Conservation (phyloP, 2,888 invertebrate genomes). For the Colletes collaris region DNA sequence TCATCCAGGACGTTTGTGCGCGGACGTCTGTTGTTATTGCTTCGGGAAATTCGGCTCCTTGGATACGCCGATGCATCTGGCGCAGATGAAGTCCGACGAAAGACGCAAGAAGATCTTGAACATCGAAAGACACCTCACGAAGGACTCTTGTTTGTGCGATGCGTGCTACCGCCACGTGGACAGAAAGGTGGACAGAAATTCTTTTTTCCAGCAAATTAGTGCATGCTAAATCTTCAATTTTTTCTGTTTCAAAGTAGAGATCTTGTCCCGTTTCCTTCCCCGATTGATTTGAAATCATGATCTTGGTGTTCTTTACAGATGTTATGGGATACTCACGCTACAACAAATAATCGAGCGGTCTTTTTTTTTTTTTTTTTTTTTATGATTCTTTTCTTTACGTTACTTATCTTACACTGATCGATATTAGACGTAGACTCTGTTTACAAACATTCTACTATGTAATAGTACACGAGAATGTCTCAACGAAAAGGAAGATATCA, state of each 20-base stretch:
- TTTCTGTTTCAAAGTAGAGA: too few species aligned
- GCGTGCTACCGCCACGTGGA: conserved; percentile 94
- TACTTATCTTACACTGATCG: too few species aligned
- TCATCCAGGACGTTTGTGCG: conserved; percentile 91
- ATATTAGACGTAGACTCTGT: too few species aligned
- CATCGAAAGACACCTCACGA: conserved; percentile 91
- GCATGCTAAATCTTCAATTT: too few species aligned
- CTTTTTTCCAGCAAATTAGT: neutral
- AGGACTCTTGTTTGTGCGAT: conserved; percentile 94
- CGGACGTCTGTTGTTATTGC: conserved; percentile 94
- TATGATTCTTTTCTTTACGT: neutral
- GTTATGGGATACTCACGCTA: too few species aligned
- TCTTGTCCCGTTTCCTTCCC: neutral
- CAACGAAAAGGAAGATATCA: too few species aligned
- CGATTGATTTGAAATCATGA: neutral
- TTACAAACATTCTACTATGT: too few species aligned
- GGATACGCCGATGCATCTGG: conserved; percentile 94
- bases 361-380: neutral
- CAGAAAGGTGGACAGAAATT: conserved; percentile 85
- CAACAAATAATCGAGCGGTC: too few species aligned
- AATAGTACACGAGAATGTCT: too few species aligned
- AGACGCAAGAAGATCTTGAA: conserved; percentile 91
- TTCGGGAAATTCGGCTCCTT: conserved; percentile 94
- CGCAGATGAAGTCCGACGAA: conserved; percentile 92
- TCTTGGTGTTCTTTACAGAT: too few species aligned